Evolutionary conservation across 2,888 invertebrate species (phyloP).

Genomic region (Drosophila longiperda): DNA sequence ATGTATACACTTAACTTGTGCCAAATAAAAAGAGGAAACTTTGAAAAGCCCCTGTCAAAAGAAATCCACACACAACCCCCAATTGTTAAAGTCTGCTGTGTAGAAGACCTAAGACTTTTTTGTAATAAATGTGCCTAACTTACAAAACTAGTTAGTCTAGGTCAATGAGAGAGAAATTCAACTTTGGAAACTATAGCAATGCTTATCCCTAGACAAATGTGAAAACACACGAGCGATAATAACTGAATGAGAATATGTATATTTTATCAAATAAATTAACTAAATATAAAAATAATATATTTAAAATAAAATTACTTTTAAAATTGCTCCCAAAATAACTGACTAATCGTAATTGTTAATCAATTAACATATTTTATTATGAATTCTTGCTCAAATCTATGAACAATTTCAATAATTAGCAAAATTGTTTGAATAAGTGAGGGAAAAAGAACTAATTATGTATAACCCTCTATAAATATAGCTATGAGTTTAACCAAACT

Average conservation of each 20-base stretch:
- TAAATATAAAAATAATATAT: neutral
- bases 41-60: constrained; percentile 44
- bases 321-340: constrained; percentile 37
- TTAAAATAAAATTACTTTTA: constrained; percentile 22
- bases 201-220: constrained; percentile 27
- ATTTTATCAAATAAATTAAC: constrained; percentile 43
- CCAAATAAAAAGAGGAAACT: constrained; percentile 61
- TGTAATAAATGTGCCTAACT: constrained; percentile 48
- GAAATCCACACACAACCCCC: constrained; percentile 7
- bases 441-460: constrained; percentile 9
- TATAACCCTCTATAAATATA: constrained; percentile 9
- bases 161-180: constrained; percentile 32
- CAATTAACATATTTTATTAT: constrained; percentile 20
- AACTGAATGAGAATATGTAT: constrained; percentile 44
- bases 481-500: constrained; percentile 26
- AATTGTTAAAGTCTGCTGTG: constrained; percentile 50
- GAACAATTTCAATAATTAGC: constrained; percentile 32
- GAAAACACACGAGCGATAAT: constrained; percentile 39
- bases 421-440: constrained; percentile 29
- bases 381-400: constrained; percentile 46
- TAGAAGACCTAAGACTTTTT: constrained; percentile 40
- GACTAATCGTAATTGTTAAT: constrained; percentile 40
- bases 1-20: constrained; percentile 53
- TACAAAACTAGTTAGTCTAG: constrained; percentile 29
- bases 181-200: constrained; percentile 23